Conservation (phyloP, 2,888 invertebrate species). For the Lobophora halterata region DNA sequence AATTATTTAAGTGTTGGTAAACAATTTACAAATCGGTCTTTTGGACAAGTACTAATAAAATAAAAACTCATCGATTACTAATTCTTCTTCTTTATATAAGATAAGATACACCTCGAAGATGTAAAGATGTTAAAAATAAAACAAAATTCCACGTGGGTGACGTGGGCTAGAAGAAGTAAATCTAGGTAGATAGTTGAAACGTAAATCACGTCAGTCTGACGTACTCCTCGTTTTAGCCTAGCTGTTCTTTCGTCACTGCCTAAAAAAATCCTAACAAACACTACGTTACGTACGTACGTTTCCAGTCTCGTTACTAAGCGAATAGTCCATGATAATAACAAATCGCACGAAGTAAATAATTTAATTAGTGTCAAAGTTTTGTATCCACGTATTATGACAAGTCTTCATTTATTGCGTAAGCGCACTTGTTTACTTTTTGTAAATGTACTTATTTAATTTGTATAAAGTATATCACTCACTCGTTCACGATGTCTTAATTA, state of each 20-base stretch:
- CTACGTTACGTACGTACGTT: slow-evolving; percentile 15
- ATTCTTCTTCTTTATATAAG: too few relatives aligned
- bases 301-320: slow-evolving; percentile 27
- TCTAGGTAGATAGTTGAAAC: slow-evolving; percentile 13
- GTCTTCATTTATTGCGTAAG: slow-evolving; percentile 25
- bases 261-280: slow-evolving; percentile 16
- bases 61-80: too few relatives aligned
- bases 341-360: slow-evolving; percentile 30
- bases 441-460: too few relatives aligned
- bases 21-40: too few relatives aligned
- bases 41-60: too few relatives aligned
- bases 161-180: too few relatives aligned
- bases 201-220: slow-evolving; percentile 34
- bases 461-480: slow-evolving; percentile 20
- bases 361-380: slow-evolving; percentile 34
- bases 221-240: slow-evolving; percentile 11
- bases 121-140: too few relatives aligned
- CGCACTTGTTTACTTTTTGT: slow-evolving; percentile 19
- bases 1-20: too few relatives aligned
- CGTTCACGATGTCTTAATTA: slow-evolving; percentile 31
- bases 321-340: slow-evolving; percentile 21
- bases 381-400: too few relatives aligned
- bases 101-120: too few relatives aligned
- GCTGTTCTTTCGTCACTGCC: slow-evolving; percentile 7
- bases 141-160: too few relatives aligned